Conservation (phyloP, 1,140 invertebrate species). For the Scaptomyza hsui region DNA sequence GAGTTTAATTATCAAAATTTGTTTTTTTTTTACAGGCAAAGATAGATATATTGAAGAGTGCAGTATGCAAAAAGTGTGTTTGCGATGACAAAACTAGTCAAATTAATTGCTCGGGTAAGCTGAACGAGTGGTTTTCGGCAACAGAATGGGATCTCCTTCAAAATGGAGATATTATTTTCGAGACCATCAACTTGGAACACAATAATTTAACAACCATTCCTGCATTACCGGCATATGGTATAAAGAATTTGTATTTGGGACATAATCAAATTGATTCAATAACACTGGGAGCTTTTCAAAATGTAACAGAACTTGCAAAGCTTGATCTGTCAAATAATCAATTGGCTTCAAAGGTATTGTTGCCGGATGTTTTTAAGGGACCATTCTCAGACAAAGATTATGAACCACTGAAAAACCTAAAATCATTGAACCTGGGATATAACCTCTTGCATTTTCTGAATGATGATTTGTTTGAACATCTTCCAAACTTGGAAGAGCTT, state of each 20-base stretch:
- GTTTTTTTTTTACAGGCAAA: constrained; percentile 33
- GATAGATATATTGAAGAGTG: constrained; percentile 35
- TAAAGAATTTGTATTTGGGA: constrained; percentile 84
- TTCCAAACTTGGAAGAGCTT: constrained; percentile 87
- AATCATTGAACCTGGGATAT: constrained; percentile 86
- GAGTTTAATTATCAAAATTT: background rate
- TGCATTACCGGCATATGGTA: constrained; percentile 77
- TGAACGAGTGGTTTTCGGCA: constrained; percentile 60
- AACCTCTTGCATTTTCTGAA: constrained; percentile 88
- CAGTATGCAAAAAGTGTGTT: constrained; percentile 77
- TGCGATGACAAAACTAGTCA: constrained; percentile 46
- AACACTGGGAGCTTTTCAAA: constrained; percentile 86
- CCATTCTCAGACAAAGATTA: constrained; percentile 85
- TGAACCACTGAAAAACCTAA: constrained; percentile 87
- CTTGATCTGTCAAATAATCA: constrained; percentile 89
- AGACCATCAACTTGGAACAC: constrained; percentile 70
- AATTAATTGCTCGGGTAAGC: constrained; percentile 75
- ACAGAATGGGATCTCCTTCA: constrained; percentile 83
- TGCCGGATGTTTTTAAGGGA: constrained; percentile 88
- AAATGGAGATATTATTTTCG: constrained; percentile 80
- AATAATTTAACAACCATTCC: constrained; percentile 65
- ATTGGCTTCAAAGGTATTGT: constrained; percentile 85
- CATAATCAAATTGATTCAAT: constrained; percentile 87
- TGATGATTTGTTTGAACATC: constrained; percentile 89
- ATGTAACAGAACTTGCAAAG: constrained; percentile 86